Evolutionary conservation across 2,797 vertebrate genomes (phyloP).

Genomic region (Steatocranus sp.): DNA sequence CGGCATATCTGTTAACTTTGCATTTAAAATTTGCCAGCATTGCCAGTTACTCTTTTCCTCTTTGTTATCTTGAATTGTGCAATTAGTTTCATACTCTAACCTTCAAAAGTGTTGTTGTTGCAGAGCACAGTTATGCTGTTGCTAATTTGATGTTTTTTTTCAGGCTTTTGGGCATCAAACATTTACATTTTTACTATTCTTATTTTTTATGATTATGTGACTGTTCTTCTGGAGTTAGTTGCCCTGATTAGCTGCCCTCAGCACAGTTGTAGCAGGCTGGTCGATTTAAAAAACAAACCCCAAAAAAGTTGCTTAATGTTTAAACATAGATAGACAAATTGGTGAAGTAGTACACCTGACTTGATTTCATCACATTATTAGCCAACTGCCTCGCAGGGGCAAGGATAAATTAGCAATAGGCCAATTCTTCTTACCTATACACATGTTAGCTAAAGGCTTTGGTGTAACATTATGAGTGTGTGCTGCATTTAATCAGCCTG

Average conservation of each 20-base stretch:
- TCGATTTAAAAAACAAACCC: neutral
- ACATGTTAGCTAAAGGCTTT: neutral
- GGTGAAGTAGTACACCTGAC: neutral
- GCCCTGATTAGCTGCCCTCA: neutral
- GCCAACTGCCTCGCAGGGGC: neutral
- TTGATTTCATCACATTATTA: slow-evolving; percentile 6
- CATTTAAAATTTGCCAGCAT: neutral
- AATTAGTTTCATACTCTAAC: neutral
- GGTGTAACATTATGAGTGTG: neutral
- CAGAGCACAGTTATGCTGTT: neutral
- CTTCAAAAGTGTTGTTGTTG: neutral
- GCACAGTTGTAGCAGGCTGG: neutral
- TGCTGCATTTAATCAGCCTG: neutral
- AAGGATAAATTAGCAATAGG: neutral
- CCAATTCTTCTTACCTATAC: neutral
- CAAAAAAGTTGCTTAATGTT: neutral
- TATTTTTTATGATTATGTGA: neutral
- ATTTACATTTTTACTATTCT: neutral
- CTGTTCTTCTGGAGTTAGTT: neutral
- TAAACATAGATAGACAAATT: neutral
- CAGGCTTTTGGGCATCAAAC: neutral
- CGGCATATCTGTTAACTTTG: neutral
- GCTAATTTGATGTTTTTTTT: neutral
- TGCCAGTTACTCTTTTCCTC: neutral
- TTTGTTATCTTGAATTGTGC: neutral